These are phyloP conservation scores for Notodromas monacha DNA, from an alignment of 2,888 invertebrate genomes.

Conservation along the genomic window DNA sequence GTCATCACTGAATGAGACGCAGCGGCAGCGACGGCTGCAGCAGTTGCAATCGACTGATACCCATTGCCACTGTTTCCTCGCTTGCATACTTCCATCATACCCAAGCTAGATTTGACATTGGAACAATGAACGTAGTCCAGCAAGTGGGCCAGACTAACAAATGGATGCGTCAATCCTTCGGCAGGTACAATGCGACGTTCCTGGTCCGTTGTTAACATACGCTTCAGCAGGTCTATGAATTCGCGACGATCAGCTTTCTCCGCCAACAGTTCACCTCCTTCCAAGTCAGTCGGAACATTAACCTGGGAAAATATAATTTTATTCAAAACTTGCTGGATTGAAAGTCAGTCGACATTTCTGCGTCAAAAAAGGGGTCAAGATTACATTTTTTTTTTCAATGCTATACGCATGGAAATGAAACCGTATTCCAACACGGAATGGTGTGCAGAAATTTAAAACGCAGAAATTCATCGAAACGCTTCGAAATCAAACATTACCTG, in stretches of 20 bases:
- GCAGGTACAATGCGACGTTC: constrained; percentile 80
- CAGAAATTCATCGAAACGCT: constrained; percentile 8
- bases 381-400: not conserved
- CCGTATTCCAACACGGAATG: not conserved
- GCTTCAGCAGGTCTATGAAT: constrained; percentile 83
- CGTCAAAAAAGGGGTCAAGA: not conserved
- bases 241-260: constrained; percentile 90
- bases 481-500: no score
- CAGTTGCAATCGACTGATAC: no score
- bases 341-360: no score
- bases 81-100: constrained; percentile 70
- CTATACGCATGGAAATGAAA: not conserved
- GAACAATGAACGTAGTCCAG: constrained; percentile 87
- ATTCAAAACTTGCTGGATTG: no score
- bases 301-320: no score
- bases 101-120: constrained; percentile 81
- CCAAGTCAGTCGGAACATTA: constrained; percentile 82
- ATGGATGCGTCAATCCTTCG: constrained; percentile 76
- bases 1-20: constrained; percentile 19
- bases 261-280: constrained; percentile 75
- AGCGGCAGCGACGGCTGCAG: constrained; percentile 16
- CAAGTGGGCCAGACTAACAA: constrained; percentile 65
- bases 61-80: constrained; percentile 19
- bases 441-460: constrained; percentile 5
- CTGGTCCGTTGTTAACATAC: constrained; percentile 96